Conservation (phyloP, 2,113 vertebrate species). For the Gambusia holbrooki region DNA sequence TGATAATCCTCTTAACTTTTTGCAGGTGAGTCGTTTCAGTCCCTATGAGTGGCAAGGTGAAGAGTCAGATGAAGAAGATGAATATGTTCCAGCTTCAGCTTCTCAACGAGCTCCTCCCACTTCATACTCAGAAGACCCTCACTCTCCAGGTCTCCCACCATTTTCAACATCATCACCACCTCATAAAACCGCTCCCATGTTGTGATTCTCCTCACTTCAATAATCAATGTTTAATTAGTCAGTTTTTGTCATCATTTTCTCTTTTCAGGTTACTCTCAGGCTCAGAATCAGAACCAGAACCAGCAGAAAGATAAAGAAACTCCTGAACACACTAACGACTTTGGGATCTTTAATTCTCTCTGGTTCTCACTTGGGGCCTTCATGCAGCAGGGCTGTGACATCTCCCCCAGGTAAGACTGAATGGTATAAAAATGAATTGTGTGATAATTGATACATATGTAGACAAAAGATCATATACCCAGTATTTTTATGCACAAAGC, state of each 20-base stretch:
- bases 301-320: constrained; percentile 81
- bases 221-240: neutral
- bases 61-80: constrained; percentile 88
- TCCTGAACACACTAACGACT: constrained; percentile 88
- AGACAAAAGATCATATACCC: too few species aligned
- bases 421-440: neutral
- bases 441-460: too few species aligned
- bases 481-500: too few species aligned
- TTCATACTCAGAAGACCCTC: constrained; percentile 31
- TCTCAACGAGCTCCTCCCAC: constrained; percentile 66
- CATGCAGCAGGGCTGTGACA: constrained; percentile 99
- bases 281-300: constrained; percentile 74
- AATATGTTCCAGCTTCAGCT: constrained; percentile 48
- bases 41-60: constrained; percentile 95
- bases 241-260: neutral
- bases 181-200: neutral
- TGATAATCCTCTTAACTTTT: too few species aligned
- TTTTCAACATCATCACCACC: neutral
- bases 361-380: constrained; percentile 99
- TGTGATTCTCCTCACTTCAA: neutral
- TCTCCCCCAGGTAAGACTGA: constrained; percentile 89
- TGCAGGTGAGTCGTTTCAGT: constrained; percentile 90
- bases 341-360: constrained; percentile 98
- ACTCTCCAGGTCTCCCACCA: constrained; percentile 42
- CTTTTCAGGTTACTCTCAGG: constrained; percentile 30